These are phyloP conservation scores for Drosophila bipectinata DNA, from an alignment of 1,140 invertebrate genomes.

Conservation along the genomic window DNA sequence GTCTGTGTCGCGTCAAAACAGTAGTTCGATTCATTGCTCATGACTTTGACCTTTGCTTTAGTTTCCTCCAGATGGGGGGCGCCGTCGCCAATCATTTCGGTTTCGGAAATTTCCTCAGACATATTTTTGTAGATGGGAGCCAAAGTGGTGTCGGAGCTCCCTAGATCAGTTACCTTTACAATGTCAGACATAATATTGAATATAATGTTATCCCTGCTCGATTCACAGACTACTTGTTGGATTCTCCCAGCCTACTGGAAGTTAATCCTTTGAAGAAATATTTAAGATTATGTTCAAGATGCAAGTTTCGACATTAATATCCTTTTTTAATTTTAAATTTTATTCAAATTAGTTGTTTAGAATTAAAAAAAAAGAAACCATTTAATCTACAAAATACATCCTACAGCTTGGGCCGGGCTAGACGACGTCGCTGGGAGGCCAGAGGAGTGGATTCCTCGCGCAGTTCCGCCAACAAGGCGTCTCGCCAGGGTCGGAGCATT, in stretches of 20 bases:
- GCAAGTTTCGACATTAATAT: too few relatives aligned
- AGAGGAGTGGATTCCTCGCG: constrained; percentile 46
- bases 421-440: constrained; percentile 27
- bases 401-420: constrained; percentile 10
- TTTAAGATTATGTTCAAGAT: too few relatives aligned
- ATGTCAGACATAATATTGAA: background rate
- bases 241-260: too few relatives aligned
- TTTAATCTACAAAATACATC: too few relatives aligned
- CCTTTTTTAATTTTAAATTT: background rate
- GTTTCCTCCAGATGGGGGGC: too few relatives aligned
- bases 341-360: background rate
- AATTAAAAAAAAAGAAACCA: too few relatives aligned
- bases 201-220: background rate
- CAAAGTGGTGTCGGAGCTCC: background rate
- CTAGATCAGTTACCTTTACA: background rate
- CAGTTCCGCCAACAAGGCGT: constrained; percentile 43
- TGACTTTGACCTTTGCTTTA: too few relatives aligned
- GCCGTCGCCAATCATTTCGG: background rate
- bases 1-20: too few relatives aligned
- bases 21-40: too few relatives aligned
- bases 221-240: background rate
- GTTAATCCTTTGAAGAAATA: too few relatives aligned
- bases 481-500: constrained; percentile 59
- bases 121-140: too few relatives aligned
- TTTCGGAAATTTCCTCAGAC: background rate